Evolutionary conservation across 37 sponge, comb jelly and placozoan genomes (phyloP), one percentile per base, ranked within the genome.

Genomic region (Spongilla lacustris): DNA sequence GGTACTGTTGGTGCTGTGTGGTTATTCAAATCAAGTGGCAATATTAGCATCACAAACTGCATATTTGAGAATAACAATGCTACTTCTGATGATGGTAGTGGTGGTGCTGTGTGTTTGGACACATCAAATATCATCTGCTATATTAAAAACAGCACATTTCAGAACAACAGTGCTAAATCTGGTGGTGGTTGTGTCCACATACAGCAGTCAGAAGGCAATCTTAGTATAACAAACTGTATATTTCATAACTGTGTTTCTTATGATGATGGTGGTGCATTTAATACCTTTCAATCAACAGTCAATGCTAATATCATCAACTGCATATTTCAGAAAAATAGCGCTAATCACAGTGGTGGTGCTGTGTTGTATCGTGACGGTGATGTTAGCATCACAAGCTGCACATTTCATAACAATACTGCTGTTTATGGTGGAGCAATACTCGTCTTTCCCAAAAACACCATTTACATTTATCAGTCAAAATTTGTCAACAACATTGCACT

Each of bases 381-480:
- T n/a, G n/a, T n/a, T n/a, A n/a, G n/a, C n/a, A n/a, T n/a, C n/a
- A n/a, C n/a, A n/a, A n/a, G n/a, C n/a, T n/a, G n/a, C n/a, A n/a
- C n/a, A 33, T 88, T 88, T 70, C 46, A 49, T 26, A 30, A 38
- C 29, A 88, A 88, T 67, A 11, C n/a, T 12, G 89, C 89, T 28
- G 0, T 21, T 23, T 24, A 28, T 13, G 89, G 83, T 6, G 82
- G 83, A 17, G 89, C 83, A 2, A 28, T 82, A 1, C 77, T 71
- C 48, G 4, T 8, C 46, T 46, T 10, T 46, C 8, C 46, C 4
- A 46, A 46, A 4, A 46, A n/a, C n/a, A n/a, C 8, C 8, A 32
- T 79, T 11, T 33, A 23, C 31, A 26, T 86, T 28, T 37, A 79
- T 32, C 72, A 78, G 25, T 23, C 71, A 24, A 80, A 73, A 48